These are phyloP conservation scores for Falco punctatus DNA, from an alignment of 2,113 vertebrate genomes.

Conservation along the genomic window DNA sequence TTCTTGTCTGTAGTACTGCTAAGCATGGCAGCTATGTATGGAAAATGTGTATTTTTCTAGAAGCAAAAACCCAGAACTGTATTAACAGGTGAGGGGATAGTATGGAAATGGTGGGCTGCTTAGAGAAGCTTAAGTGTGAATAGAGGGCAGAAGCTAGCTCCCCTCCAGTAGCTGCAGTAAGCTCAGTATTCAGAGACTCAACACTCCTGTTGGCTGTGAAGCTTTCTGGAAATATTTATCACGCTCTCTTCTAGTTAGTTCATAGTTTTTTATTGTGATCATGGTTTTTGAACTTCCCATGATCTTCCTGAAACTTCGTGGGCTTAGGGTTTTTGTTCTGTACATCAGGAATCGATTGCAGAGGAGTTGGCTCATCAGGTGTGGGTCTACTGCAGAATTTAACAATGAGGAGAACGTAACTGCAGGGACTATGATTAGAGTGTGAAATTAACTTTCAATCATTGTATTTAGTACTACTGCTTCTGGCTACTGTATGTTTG, in stretches of 20 bases:
- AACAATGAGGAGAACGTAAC: background rate
- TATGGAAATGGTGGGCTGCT: background rate
- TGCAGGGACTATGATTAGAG: background rate
- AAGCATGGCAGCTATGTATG: background rate
- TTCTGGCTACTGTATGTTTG: background rate
- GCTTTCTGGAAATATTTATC: background rate
- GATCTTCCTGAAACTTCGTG: background rate
- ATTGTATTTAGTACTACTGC: background rate
- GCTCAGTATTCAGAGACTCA: background rate
- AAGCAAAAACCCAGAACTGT: background rate
- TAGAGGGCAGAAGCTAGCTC: background rate
- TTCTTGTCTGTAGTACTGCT: background rate
- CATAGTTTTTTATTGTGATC: background rate
- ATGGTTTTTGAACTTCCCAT: background rate
- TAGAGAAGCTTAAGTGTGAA: background rate
- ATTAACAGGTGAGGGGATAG: background rate
- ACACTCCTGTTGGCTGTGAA: background rate
- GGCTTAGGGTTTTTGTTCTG: background rate
- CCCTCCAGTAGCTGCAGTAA: background rate
- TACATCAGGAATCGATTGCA: background rate
- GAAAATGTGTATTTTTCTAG: background rate
- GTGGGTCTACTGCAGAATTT: background rate
- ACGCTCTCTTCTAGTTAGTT: background rate
- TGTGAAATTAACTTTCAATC: background rate
- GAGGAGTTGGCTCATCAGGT: background rate